A percentile compares a stretch with the other conserved stretches of the same genome.
phyloP scores from a whole-genome alignment of 2,113 vertebrate species.

The Aldabrachelys gigantea region DNA sequence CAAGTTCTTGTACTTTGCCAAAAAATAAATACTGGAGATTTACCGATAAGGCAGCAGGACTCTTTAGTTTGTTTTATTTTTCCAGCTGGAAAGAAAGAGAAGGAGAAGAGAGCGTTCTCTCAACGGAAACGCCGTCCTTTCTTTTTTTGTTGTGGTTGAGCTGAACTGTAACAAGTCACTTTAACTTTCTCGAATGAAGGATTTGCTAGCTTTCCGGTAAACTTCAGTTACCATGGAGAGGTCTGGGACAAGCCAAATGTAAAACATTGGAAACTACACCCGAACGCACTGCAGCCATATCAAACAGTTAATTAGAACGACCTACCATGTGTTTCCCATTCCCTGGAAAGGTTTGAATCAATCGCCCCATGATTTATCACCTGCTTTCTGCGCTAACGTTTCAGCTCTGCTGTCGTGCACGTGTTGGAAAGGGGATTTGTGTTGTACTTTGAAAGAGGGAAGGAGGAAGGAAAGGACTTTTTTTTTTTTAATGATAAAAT shows the following conservation, averaged over 20 bases:
- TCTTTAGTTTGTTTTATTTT: conserved; percentile 8
- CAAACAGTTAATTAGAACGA: conserved; percentile 77
- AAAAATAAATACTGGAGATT: neutral
- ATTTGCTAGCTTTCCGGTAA: conserved; percentile 75
- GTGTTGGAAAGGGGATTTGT: conserved; percentile 65
- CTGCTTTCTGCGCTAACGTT: conserved; percentile 71
- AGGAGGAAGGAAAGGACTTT: conserved; percentile 3
- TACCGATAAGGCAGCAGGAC: neutral
- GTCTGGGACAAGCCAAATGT: conserved; percentile 68
- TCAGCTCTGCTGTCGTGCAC: conserved; percentile 57
- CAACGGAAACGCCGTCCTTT: conserved; percentile 15
- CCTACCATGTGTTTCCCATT: conserved; percentile 82
- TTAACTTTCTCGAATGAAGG: conserved; percentile 37
- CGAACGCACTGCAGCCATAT: conserved; percentile 52
- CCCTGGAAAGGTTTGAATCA: conserved; percentile 68
- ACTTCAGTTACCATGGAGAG: conserved; percentile 79
- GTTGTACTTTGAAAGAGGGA: neutral
- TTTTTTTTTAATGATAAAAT: neutral
- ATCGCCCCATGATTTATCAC: conserved; percentile 81
- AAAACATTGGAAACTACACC: conserved; percentile 74
- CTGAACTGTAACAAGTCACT: conserved; percentile 32
- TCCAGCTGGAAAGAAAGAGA: conserved; percentile 43
- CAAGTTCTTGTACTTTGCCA: accelerated
- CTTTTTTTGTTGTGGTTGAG: conserved; percentile 15
- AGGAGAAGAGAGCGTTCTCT: conserved; percentile 12